phyloP scores from a whole-genome alignment of 2,113 vertebrate genomes.

The Tursiops truncatus region DNA sequence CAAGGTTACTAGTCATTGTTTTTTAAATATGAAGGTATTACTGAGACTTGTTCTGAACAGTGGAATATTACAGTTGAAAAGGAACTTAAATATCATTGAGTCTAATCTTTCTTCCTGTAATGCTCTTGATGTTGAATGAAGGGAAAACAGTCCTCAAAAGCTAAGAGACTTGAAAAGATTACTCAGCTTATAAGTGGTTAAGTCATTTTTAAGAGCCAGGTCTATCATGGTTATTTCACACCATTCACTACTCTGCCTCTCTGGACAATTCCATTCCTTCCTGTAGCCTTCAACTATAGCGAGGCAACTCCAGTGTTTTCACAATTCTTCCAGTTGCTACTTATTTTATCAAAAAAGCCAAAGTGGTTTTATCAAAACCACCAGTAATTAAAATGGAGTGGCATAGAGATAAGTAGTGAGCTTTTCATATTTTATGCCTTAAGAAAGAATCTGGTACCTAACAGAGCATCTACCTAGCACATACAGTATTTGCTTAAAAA shows the following conservation, averaged over 20 bases:
- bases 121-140: neutral
- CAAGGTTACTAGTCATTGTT: neutral
- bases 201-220: neutral
- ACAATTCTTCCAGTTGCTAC: neutral
- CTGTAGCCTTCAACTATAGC: fast-evolving
- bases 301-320: neutral
- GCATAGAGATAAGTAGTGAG: neutral
- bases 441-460: neutral
- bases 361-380: neutral
- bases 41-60: neutral
- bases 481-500: neutral
- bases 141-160: neutral
- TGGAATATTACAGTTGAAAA: neutral
- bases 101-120: neutral
- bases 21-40: neutral
- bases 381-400: neutral
- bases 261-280: neutral
- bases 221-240: neutral
- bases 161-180: neutral
- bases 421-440: neutral
- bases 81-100: neutral
- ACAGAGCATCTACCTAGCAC: neutral
- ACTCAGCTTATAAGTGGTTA: neutral
- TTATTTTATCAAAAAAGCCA: neutral
- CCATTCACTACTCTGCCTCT: neutral